phyloP scores from a whole-genome alignment of 37 sponge, comb jelly and placozoan species.

The Spongilla lacustris region DNA sequence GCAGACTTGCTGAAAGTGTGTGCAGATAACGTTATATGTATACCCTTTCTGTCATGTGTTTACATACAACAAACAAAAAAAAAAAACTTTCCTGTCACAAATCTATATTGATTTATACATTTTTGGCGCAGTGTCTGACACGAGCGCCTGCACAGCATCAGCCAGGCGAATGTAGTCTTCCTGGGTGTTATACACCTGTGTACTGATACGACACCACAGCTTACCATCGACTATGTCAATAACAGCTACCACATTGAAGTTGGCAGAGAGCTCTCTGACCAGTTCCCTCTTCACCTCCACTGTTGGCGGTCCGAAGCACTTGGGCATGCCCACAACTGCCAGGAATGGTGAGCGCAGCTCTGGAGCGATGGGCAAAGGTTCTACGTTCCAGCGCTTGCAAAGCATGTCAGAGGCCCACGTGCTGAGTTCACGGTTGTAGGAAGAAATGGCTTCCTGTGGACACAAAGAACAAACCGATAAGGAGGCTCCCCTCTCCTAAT shows the following conservation, averaged over 20 bases:
- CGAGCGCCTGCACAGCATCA: slow-evolving; percentile 22
- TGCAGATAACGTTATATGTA: not conserved
- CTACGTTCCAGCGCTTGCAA: slow-evolving; percentile 1
- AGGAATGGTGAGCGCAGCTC: slow-evolving; percentile 54
- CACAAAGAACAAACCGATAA: not conserved
- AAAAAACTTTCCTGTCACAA: not conserved
- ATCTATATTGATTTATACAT: not conserved
- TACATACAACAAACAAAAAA: not conserved
- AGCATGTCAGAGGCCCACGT: slow-evolving; percentile 48
- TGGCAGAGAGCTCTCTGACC: not conserved
- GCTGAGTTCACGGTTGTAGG: slow-evolving; percentile 34
- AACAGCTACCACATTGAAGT: slow-evolving; percentile 15
- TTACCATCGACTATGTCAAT: slow-evolving; percentile 10
- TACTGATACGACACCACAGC: slow-evolving; percentile 29
- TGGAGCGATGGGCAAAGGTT: slow-evolving; percentile 17
- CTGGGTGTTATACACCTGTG: slow-evolving; percentile 28
- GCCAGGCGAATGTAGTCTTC: slow-evolving; percentile 46
- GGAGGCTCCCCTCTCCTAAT: not conserved
- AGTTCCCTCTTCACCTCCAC: slow-evolving; percentile 1
- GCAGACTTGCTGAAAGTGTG: not conserved
- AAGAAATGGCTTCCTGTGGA: slow-evolving; percentile 5
- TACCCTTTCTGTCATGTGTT: not conserved
- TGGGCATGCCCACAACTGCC: slow-evolving; percentile 47
- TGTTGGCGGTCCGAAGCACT: slow-evolving; percentile 15
- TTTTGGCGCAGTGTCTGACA: not conserved